Base-by-base conservation (phyloP, 2,113 vertebrate genomes). In the Paraplagusia blochii region DNA sequence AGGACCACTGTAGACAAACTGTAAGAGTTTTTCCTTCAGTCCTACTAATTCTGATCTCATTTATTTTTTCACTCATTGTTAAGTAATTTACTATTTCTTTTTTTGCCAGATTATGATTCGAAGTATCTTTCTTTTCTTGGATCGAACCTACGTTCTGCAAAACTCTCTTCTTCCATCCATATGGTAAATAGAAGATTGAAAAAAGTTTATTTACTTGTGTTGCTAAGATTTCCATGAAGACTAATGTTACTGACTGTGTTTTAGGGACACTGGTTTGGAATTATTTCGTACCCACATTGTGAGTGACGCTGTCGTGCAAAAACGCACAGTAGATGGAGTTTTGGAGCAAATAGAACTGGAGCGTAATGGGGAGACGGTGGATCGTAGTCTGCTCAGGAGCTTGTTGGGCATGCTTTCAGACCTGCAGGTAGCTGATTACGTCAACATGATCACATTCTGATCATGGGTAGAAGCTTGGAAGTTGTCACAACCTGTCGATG, bases 1-100 rank as follows among this genome's bases (percentile, higher is more conserved):
- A 98, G 87, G 96, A 98, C 78, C 95, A 98, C 76, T 99, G 96
- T 91, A 95, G 97, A 85, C 97, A 99, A 93, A 98, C 98, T 90
- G 97, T 98, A 89, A 77, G 22, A 62, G 74, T 16, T 59, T 57
- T 9, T 22, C 47, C 6, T 13, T 44, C 16, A 11, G 18, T 34
- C 35, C 18, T 43, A 6, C 14, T 43, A 3, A 13, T 43, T 43
- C 6, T 7, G n/a, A 18, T 5, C 6, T 40, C 16, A 46, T 56
- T 7, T 5, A n/a, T 29, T 22, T 12, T 44, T 35, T 40, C 16
- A 46, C 53, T 7, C 7, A n/a, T 29, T 22, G 14, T 44, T 35
- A 3, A 17, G 15, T 33, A 15, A 19, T 12, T 5, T 38, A 47
- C 48, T 29, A 38, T 55, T 66, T 50, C 11, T 39, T 19, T 33